Evolutionary conservation across 2,113 vertebrate species (phyloP), one percentile per base, ranked within the genome.

Genomic region (Podocnemis expansa): DNA sequence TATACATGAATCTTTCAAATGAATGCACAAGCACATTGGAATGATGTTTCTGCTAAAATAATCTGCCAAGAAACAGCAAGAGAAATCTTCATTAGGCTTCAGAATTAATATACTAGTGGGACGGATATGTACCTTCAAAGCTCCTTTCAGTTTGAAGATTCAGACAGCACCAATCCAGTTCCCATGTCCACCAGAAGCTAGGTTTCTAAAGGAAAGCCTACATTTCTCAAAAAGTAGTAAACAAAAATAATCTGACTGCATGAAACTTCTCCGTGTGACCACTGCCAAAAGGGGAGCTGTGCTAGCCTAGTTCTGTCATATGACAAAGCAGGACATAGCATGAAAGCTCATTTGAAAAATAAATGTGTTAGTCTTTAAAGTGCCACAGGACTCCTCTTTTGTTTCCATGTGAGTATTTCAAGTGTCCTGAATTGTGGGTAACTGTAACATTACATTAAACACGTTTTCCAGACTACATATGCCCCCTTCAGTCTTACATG

Each of bases 401-500:
- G n/a, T n/a, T n/a, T n/a, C n/a, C n/a, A n/a, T n/a, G n/a, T 56
- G 76, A 41, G 31, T n/a, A 4, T 27, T n/a, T 82, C 67, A 27
- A 1, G 73, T 60, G 41, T 45, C 14, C 22, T 78, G 43, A 27
- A 14, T 12, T 2, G 0, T 27, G 2, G 86, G 22, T 3, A 38
- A 49, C 2, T 11, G 8, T 4, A 55, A 47, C 27, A 84, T 4
- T 73, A 34, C 8, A 10, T 47, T 10, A n/a, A n/a, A 8, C 47
- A 2, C 9, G 43, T 34, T 9, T 54, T 52, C 85, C 85, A 88
- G 84, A 38, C 16, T 52, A 1, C 8, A 34, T n/a, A 38, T 21
- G 17, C 29, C 70, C 82, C 82, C 10, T 3, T 22, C 0, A 0
- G 27, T 0, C 34, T 19, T 14, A 43, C 7, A 12, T 12, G 13